These are phyloP conservation scores for Psittacula cyanocephala DNA, from an alignment of 2,113 vertebrate genomes.

Conservation along the genomic window DNA sequence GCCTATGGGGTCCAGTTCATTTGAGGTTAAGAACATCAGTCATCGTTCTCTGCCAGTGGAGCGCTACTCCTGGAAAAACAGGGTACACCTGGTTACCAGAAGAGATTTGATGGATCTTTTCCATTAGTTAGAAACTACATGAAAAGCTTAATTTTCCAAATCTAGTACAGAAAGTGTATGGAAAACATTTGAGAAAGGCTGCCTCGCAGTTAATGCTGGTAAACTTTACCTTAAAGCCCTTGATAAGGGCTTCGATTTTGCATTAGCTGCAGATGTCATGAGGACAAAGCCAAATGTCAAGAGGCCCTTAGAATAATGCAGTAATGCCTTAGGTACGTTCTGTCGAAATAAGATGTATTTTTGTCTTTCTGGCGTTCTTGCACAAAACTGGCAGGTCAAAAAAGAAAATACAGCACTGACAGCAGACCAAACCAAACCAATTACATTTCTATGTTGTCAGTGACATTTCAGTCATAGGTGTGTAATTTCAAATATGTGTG, in stretches of 20 bases:
- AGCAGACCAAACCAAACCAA: not conserved
- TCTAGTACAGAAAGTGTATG: not conserved
- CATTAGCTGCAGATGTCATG: not conserved
- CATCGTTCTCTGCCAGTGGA: not conserved
- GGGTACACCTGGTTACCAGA: not conserved
- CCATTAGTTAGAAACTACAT: not conserved
- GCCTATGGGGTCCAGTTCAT: not conserved
- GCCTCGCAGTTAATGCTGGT: not conserved
- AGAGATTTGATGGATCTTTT: not conserved
- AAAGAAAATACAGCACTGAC: not conserved
- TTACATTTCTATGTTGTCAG: not conserved
- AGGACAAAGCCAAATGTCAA: constrained; percentile 3
- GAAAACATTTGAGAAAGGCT: not conserved
- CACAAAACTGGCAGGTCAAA: not conserved
- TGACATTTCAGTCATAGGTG: not conserved
- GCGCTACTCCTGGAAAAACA: not conserved
- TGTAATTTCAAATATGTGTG: not conserved
- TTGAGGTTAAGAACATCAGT: not conserved
- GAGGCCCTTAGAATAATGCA: not conserved
- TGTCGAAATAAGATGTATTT: not conserved
- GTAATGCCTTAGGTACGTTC: not conserved
- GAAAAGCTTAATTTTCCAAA: not conserved
- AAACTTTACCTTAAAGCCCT: not conserved
- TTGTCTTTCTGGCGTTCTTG: not conserved
- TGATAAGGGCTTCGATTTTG: not conserved